Percentiles rank a stretch among this genome's conserved stretches.
Evolutionary conservation across 2,888 invertebrate species (phyloP).

Genomic region (Nesidiocoris tenuis): DNA sequence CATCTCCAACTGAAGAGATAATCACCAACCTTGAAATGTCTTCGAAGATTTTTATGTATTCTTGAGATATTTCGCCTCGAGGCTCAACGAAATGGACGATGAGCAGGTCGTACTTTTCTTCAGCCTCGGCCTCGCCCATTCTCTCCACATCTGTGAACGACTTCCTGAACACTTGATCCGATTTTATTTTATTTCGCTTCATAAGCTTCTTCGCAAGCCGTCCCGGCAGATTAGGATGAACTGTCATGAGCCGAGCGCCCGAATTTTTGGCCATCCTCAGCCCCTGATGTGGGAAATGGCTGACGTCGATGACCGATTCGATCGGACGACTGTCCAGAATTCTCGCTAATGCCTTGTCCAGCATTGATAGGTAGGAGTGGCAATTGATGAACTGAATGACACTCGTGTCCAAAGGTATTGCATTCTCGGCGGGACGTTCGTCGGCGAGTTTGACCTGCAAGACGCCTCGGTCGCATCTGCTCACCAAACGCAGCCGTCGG

Average conservation of each 20-base stretch:
- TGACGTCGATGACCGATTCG: slow-evolving; percentile 19
- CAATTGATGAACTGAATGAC: slow-evolving; percentile 59
- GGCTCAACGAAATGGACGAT: slow-evolving; percentile 24
- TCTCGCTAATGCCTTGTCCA: not conserved
- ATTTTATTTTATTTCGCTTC: slow-evolving; percentile 13
- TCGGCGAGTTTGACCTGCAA: slow-evolving; percentile 55
- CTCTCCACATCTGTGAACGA: slow-evolving; percentile 8
- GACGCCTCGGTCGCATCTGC: slow-evolving; percentile 49
- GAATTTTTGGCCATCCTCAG: not conserved
- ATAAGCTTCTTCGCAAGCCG: slow-evolving; percentile 18
- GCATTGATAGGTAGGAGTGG: not conserved
- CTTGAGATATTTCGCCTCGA: slow-evolving; percentile 31
- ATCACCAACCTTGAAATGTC: slow-evolving; percentile 9
- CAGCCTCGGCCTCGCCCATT: not conserved
- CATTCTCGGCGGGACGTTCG: slow-evolving; percentile 19
- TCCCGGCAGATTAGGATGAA: slow-evolving; percentile 14
- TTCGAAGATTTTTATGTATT: slow-evolving; percentile 4
- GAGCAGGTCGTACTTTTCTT: slow-evolving; percentile 19
- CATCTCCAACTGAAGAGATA: not conserved
- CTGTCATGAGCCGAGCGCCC: not conserved
- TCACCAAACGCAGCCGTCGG: not conserved
- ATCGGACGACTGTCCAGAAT: not conserved
- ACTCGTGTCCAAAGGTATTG: slow-evolving; percentile 6
- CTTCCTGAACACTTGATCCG: slow-evolving; percentile 1
- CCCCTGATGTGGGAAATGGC: slow-evolving; percentile 24